Evolutionary conservation across 1,140 invertebrate species (phyloP), one percentile per base, ranked within the genome.

Genomic region (Drosophila sproati): DNA sequence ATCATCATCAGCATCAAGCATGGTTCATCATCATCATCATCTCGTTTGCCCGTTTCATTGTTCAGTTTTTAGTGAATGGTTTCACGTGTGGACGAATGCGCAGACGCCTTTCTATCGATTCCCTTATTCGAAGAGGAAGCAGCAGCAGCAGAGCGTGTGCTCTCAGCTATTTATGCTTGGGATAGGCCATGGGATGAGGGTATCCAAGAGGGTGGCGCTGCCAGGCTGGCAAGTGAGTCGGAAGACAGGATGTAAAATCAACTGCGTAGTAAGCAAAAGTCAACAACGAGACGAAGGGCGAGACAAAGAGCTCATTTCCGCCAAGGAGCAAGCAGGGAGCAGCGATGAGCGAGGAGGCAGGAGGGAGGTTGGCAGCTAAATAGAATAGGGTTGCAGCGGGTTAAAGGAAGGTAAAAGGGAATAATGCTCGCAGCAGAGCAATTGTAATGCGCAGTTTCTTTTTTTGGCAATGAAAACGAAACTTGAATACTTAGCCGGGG

Each of bases 251-350:
- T 87, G 79, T 77, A 75, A 78, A 88, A 89, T 80, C 83, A 89
- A 89, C 85, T 89, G 85, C 85, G 85, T 89, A 89, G 85, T 89
- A 78, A 73, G 52, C 85, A 85, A 89, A 81, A 89, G 74, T 89
- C 85, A 85, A 72, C 76, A 75, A 47, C 62, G 71, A 56, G 73
- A 63, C 73, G 48, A 20, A 57, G 64, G 50, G 39, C 57, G 66
- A 69, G 66, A 69, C 72, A 75, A 69, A 47, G 70, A 50, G 50
- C 12, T 52, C 41, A 63, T 52, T 73, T 68, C 39, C 39, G 54
- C 20, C 29, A 37, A 1, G 8, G 35, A 1, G 28, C 20, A 20
- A 20, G 20, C 20, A 8, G 45, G 20, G 3, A 1, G 20, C 5
- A 45, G 60, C 48, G 52, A 10, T 12, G 32, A 37, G 37, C 32